Base-by-base conservation (phyloP, 2,797 vertebrate genomes). In the Alfaro cultratus region DNA sequence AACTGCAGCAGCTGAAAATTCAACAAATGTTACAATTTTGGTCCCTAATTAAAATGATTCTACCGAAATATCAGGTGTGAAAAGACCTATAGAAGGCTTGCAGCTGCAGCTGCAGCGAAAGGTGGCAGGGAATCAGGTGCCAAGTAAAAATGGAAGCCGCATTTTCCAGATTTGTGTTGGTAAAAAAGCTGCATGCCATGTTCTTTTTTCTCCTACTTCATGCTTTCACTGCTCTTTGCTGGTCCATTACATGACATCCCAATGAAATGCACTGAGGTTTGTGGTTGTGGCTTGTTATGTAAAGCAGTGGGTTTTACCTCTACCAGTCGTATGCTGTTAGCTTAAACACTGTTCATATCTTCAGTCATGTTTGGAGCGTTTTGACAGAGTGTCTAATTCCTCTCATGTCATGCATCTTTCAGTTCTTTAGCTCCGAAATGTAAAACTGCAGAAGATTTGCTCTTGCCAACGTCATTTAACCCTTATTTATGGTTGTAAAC, bases 361-460 rank as follows among this genome's bases (percentile, higher is more conserved):
- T 70, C 9, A 67, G 8, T 23, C 18, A 26, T 41, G 3, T 55
- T 36, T 64, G 34, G 47, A 79, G 75, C 39, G 70, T 36, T 39
- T 82, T 70, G 82, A 88, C 78, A 81, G 75, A 45, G 21, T 43
- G 16, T 90, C 73, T 55, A 1, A 23, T 86, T 83, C 84, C 79
- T 73, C n/a, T 73, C 31, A 39, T 73, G 53, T 80, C 39, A 41
- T 53, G 36, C n/a, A 0, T 23, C 26, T 71, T 78, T n/a, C 46
- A 45, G 68, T 71, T 74, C 36, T 83, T 68, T 45, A 51, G 55
- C 23, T 21, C 51, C 77, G 5, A 72, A 75, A 79, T 79, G 15
- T 53, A 57, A 79, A 80, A 62, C 36, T 79, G 15, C 31, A 64
- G 13, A 36, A 12, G 2, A 41, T 78, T 46, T 26, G 67, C 46